Evolutionary conservation across 2,888 invertebrate genomes (phyloP).

Genomic region (Tachina lurida): DNA sequence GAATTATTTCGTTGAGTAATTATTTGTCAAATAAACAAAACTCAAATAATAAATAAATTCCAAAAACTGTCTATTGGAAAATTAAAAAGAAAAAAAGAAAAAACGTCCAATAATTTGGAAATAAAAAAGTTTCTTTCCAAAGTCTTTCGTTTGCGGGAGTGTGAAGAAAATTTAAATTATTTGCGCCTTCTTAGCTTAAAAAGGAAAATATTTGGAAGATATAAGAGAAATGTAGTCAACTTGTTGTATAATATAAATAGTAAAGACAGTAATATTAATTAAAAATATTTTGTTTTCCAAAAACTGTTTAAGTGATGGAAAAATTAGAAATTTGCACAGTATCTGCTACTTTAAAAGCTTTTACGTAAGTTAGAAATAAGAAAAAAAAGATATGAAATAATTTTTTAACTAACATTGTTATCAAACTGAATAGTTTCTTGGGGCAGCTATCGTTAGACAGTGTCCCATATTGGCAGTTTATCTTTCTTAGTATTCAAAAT

Average conservation of each 20-base stretch:
- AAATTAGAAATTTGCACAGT: not conserved
- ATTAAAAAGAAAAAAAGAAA: not conserved
- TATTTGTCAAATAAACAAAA: conserved; percentile 59
- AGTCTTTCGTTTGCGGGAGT: not conserved
- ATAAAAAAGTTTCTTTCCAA: not conserved
- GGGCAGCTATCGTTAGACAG: too few relatives aligned
- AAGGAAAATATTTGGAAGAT: not conserved
- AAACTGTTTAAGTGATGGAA: not conserved
- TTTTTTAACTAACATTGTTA: not conserved
- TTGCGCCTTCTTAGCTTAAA: not conserved
- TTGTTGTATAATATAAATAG: not conserved
- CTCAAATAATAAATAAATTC: conserved; percentile 40
- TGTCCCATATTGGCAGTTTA: too few relatives aligned
- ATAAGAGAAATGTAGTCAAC: not conserved
- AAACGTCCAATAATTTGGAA: not conserved
- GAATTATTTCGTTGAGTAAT: conserved; percentile 46
- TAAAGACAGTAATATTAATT: not conserved
- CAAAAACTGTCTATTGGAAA: not conserved
- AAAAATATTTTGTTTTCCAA: not conserved
- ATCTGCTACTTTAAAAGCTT: not conserved
- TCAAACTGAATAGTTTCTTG: too few relatives aligned
- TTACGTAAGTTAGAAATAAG: not conserved
- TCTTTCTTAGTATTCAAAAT: too few relatives aligned
- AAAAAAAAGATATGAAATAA: not conserved
- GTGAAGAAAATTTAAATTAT: not conserved